Base-by-base conservation (phyloP, 2,113 vertebrate genomes). In the Onychostoma macrolepis region DNA sequence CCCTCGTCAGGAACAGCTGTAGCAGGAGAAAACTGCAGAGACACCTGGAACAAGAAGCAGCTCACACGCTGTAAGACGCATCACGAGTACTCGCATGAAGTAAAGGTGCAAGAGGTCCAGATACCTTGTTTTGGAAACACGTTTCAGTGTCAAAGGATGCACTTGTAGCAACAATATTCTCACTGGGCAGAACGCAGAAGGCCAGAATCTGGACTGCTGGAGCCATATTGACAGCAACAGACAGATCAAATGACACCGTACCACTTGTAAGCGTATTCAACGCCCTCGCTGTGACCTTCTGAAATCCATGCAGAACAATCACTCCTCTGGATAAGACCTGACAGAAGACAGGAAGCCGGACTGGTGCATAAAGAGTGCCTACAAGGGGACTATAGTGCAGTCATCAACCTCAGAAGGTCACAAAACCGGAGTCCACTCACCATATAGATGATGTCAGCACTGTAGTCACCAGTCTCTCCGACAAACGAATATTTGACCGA, bases 81-180 rank as follows among this genome's bases (percentile, higher is more conserved):
- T 43, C 13, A 69, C 30, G 3, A 3, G 9, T 2, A 3, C 28
- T 6, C 28, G 4, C 6, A 6, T 33, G 4, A 17, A 33, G 13
- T 6, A 6, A 17, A 30, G 2, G 2, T 3, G 15, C 28, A 2
- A 26, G 28, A 67, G 6, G 4, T 13, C 3, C n/a, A 69, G 0
- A 69, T 33, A 98, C 97, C 96, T 96, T 93, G 89, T 97, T 95
- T 82, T 78, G 90, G 88, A 97, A 97, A 89, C 97, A 98, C 43
- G 95, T 92, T n/a, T 97, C 89, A 0, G 93, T 92, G 1, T 74
- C 38, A 74, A 45, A 45, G 0, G 41, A 2, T 0, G 6, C 72
- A 26, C 21, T 71, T 3, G 12, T 6, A 21, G 67, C 13, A 33
- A 17, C 38, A 0, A 76, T 12, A 48, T n/a, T 48, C 2, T 3